Evolutionary conservation across 2,797 vertebrate genomes (phyloP), one percentile per base, ranked within the genome.

Genomic region (Danio kyathit): DNA sequence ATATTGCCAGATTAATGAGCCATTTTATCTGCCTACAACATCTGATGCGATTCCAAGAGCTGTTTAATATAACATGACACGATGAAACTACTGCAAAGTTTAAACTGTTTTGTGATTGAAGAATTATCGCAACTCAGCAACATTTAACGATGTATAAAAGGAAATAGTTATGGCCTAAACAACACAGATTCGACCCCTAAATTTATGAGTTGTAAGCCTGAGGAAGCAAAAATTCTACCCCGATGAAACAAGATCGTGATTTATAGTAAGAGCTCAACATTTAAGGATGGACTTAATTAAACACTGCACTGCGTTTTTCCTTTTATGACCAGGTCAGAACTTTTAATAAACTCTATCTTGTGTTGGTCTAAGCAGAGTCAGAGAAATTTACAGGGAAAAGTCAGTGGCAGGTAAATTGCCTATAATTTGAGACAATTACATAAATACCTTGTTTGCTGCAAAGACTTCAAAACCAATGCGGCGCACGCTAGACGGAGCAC

Each of bases 341-440:
- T 49, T 80, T 79, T 49, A 82, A 73, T 80, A 63, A 61, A 83
- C 56, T 82, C 48, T 80, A 52, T 78, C 46, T 80, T 9, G 14
- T 57, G 13, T 21, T 56, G 13, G 48, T 80, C 17, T 74, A 80
- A 43, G 49, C 67, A 74, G 63, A 80, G 64, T 61, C 17, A 13
- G 38, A 49, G 38, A 67, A 69, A 74, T 75, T 54, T 75, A 29
- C 70, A 75, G 19, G 52, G 51, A 40, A 52, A 48, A 81, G 43
- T 61, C 64, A 40, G 65, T 72, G 51, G 73, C 66, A 83, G 82
- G 73, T 83, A 81, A 83, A 85, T 85, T 81, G 74, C 78, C 61
- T 63, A 71, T 63, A 80, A 80, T 85, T 74, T 76, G 67, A 38
- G 21, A 56, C 78, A 80, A 73, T 84, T 76, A 65, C 29, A 2